These are phyloP conservation scores for Lamellibrachia luymesi DNA, from an alignment of 1,140 invertebrate genomes.

Conservation along the genomic window DNA sequence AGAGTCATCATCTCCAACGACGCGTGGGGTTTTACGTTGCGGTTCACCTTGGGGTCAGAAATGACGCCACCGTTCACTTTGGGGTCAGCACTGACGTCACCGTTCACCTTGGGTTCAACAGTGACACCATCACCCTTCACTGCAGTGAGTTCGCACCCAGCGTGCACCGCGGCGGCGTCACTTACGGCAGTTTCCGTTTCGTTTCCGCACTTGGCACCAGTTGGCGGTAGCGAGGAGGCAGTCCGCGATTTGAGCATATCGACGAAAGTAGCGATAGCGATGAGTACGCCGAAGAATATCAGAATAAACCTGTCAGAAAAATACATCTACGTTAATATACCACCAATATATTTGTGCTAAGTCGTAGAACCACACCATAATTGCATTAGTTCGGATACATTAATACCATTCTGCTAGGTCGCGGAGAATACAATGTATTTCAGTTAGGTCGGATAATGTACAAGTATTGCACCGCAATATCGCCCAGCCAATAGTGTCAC, in stretches of 20 bases:
- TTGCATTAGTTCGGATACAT: too few species aligned
- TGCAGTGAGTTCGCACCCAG: neutral
- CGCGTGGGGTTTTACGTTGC: neutral
- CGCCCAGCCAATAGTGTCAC: too few species aligned
- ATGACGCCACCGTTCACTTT: neutral
- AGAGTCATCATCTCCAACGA: neutral
- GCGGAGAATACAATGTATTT: too few species aligned
- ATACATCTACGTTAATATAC: too few species aligned
- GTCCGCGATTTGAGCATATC: neutral
- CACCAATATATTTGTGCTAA: too few species aligned
- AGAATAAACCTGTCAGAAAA: neutral
- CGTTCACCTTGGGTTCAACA: too few species aligned
- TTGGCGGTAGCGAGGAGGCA: neutral
- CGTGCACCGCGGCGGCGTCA: neutral
- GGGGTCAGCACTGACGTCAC: neutral
- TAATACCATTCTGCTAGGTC: too few species aligned
- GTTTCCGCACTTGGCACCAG: neutral
- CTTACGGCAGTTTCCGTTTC: neutral
- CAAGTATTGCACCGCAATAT: too few species aligned
- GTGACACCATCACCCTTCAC: neutral
- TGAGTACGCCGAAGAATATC: neutral
- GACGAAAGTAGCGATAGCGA: neutral
- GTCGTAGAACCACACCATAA: too few species aligned
- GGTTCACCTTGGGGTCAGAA: neutral
- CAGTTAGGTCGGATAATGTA: too few species aligned